These are phyloP conservation scores for Drosophila tsacasi DNA, from an alignment of 1,140 invertebrate species.

Conservation along the genomic window DNA sequence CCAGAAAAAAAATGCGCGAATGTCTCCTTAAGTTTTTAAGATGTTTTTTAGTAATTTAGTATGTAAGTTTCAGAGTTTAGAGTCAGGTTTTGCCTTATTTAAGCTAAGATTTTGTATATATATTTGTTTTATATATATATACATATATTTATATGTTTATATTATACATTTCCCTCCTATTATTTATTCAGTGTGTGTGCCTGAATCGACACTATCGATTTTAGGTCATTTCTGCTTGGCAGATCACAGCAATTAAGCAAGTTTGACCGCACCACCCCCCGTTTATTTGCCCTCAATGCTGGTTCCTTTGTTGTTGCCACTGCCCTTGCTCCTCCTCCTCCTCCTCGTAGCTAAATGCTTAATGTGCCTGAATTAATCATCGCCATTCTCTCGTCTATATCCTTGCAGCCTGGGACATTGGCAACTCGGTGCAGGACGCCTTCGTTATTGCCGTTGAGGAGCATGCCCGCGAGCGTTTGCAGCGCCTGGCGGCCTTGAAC, in stretches of 20 bases:
- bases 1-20: too few relatives aligned
- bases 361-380: constrained; percentile 53
- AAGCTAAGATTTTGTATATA: neutral
- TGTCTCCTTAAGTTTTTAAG: too few relatives aligned
- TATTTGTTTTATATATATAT: neutral
- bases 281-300: constrained; percentile 12
- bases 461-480: constrained; percentile 94
- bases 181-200: constrained; percentile 1
- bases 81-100: too few relatives aligned
- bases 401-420: constrained; percentile 93
- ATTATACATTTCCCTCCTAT: neutral
- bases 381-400: neutral
- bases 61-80: too few relatives aligned
- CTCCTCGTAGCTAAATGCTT: constrained; percentile 16
- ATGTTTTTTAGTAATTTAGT: too few relatives aligned
- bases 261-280: constrained; percentile 20
- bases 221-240: constrained; percentile 25
- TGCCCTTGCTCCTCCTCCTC: neutral
- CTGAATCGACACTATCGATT: constrained; percentile 12
- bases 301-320: neutral
- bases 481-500: constrained; percentile 95
- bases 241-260: constrained; percentile 35
- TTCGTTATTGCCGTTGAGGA: constrained; percentile 99
- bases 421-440: constrained; percentile 96
- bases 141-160: neutral